Evolutionary conservation across 2,888 invertebrate species (phyloP).

Genomic region (Octonoba sinensis): DNA sequence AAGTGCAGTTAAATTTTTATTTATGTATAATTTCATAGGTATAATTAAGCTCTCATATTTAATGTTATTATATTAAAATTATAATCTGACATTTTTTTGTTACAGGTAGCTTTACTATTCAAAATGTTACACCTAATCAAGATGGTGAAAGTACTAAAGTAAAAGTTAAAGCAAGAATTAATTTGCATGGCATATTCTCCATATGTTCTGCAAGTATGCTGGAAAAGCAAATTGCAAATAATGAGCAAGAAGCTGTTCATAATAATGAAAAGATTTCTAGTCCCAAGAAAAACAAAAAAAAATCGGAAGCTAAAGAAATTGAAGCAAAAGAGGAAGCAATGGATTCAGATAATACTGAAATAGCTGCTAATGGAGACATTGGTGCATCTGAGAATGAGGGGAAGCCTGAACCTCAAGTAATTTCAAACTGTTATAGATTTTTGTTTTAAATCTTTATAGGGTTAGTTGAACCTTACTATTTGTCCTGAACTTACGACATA

Average conservation of each 20-base stretch:
- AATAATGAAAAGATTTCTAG: slow-evolving; percentile 32
- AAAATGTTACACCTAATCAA: slow-evolving; percentile 81
- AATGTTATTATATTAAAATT: too few relatives aligned
- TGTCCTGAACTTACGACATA: too few relatives aligned
- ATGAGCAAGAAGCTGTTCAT: slow-evolving; percentile 20
- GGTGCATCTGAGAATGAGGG: slow-evolving; percentile 67
- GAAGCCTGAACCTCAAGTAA: slow-evolving; percentile 70
- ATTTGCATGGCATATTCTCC: slow-evolving; percentile 91
- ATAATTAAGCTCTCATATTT: too few relatives aligned
- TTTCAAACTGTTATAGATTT: slow-evolving; percentile 4
- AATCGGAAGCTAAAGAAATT: slow-evolving; percentile 40
- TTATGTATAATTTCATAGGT: too few relatives aligned
- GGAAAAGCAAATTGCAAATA: slow-evolving; percentile 64
- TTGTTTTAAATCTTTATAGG: too few relatives aligned
- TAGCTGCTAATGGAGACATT: slow-evolving; percentile 55
- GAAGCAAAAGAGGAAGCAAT: slow-evolving; percentile 67
- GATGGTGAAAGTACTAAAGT: slow-evolving; percentile 95
- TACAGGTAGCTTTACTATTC: slow-evolving; percentile 70
- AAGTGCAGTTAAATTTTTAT: too few relatives aligned
- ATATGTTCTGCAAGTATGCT: slow-evolving; percentile 85
- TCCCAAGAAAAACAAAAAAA: slow-evolving; percentile 66
- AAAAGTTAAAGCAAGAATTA: slow-evolving; percentile 94
- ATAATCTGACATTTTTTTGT: neutral
- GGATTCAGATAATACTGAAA: slow-evolving; percentile 66
- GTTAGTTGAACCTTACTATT: too few relatives aligned